phyloP scores from a whole-genome alignment of 2,888 invertebrate genomes.

The Mamestra brassicae region DNA sequence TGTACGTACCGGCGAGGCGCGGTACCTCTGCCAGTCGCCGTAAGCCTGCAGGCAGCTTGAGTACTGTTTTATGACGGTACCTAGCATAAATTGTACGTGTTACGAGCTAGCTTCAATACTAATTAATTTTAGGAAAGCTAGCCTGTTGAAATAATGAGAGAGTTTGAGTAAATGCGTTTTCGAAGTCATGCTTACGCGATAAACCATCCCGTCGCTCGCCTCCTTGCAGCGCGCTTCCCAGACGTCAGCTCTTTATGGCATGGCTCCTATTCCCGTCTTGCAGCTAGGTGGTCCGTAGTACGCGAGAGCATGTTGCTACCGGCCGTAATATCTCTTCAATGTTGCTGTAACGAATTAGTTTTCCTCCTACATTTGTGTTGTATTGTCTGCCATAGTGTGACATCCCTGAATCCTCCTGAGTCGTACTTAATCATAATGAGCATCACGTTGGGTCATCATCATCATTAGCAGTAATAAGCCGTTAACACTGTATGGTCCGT shows the following conservation, averaged over 20 bases:
- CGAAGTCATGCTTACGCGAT: background rate
- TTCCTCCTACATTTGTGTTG: conserved; percentile 6
- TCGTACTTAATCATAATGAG: conserved; percentile 5
- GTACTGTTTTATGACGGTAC: conserved; percentile 14
- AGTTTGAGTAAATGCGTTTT: conserved; percentile 20
- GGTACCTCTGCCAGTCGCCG: background rate
- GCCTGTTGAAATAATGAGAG: conserved; percentile 2
- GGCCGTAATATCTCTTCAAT: background rate
- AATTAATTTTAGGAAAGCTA: conserved; percentile 25
- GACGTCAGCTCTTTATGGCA: conserved; percentile 2
- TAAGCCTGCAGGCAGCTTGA: conserved; percentile 3
- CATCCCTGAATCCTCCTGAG: background rate
- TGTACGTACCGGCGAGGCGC: conserved; percentile 27
- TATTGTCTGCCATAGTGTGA: background rate
- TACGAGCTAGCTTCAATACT: conserved; percentile 16
- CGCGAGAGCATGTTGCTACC: conserved; percentile 6
- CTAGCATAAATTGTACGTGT: background rate
- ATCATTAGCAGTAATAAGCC: conserved; percentile 33
- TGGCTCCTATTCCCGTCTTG: background rate
- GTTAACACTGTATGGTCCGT: conserved; percentile 41
- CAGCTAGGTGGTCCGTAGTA: background rate
- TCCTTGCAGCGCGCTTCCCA: conserved; percentile 3
- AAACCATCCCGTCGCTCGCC: background rate
- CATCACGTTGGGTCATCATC: conserved; percentile 11
- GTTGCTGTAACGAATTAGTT: background rate